Base-by-base conservation (phyloP, 2,888 invertebrate species). In the Drosophila dives region DNA sequence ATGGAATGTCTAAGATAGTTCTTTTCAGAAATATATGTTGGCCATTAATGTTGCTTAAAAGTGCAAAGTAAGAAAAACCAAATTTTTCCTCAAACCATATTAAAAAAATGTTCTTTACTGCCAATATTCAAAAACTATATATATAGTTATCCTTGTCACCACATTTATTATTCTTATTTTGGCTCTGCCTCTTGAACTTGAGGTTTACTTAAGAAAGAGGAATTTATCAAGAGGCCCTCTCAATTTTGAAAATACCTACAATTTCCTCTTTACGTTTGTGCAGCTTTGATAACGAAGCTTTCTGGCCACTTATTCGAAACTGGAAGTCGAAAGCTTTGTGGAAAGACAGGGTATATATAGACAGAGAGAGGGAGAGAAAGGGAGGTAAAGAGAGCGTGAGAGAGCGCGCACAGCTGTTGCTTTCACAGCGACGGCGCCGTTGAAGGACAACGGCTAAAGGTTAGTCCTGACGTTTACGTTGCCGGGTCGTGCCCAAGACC, bases 391-490 rank as follows among this genome's bases (percentile, higher is more conserved):
- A 34, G 40, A 53, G 55, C 33, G 32, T 42, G 71, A 80, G 77
- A 77, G 77, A 62, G 67, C 67, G 83, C 80, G 75, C 86, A 86
- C 86, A 86, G 86, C 86, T 86, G 86, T 86, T 86, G 86, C 86
- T 86, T 86, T 86, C 86, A 86, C 86, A 88, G 86, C 77, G 84
- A 84, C 84, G 86, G 79, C 82, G 77, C 86, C 82, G 77, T 80
- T 86, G 88, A 86, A 86, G 86, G 86, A 86, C 86, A 83, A 72
- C 81, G 77, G 86, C 67, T 82, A 86, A 88, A 87, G 88, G 86
- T 86, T 86, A 86, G 86, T 87, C 88, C 79, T 88, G 86, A 86
- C 86, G 86, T 88, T 88, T 78, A 86, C 80, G 83, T 86, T 81
- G 86, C 86, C 86, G 86, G 86, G 88, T 84, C 76, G 77, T 78